Percentiles rank a stretch among this genome's conserved stretches.
Evolutionary conservation across 2,797 vertebrate genomes (phyloP).

Genomic region (Nyctalus aviator): DNA sequence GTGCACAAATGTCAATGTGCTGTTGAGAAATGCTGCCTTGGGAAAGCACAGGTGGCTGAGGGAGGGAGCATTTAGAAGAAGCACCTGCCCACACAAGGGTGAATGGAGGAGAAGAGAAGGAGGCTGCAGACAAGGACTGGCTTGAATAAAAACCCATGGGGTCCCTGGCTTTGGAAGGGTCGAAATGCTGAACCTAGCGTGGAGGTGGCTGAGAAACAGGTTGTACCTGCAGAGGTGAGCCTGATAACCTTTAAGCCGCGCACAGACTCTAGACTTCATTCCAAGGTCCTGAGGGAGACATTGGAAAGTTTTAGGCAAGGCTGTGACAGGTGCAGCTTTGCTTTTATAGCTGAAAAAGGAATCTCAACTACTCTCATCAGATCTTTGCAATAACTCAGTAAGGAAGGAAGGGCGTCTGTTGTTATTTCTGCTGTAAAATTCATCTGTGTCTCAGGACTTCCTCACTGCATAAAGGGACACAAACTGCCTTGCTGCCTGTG

Average conservation of each 20-base stretch:
- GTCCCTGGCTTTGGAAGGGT: too few species aligned
- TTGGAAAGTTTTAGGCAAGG: not conserved
- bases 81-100: not conserved
- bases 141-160: not conserved
- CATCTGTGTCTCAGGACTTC: constrained; percentile 5
- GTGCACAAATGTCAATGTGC: not conserved
- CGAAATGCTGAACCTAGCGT: not conserved
- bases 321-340: not conserved
- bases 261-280: not conserved
- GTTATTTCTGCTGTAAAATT: constrained; percentile 26
- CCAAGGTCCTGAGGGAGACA: not conserved
- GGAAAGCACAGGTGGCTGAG: too few species aligned
- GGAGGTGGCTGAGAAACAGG: not conserved
- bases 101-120: not conserved
- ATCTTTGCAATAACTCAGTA: not conserved
- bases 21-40: not conserved
- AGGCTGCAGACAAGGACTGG: too few species aligned
- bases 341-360: not conserved
- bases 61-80: not conserved
- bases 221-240: not conserved
- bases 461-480: not conserved
- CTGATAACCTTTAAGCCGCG: not conserved
- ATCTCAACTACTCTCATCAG: constrained; percentile 1
- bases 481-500: not conserved
- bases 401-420: not conserved